A percentile compares a stretch with the other conserved stretches of the same genome.
Evolutionary conservation across 2,797 vertebrate species (phyloP).

Genomic region (Coregonus sp.): DNA sequence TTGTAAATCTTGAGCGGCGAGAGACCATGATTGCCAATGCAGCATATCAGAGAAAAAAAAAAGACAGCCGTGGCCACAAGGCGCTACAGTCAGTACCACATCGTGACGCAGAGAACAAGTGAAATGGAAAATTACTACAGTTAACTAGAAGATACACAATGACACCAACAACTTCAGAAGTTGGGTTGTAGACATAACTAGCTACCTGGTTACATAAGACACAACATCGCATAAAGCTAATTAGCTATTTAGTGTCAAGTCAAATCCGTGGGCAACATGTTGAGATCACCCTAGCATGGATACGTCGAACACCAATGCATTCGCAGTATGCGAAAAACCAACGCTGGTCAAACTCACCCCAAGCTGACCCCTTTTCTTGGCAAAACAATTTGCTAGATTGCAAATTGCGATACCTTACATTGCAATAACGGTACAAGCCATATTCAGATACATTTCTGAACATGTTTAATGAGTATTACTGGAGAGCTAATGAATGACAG

Average conservation of each 20-base stretch:
- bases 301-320: neutral
- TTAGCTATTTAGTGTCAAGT: too few relatives aligned
- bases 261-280: neutral
- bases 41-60: constrained; percentile 15
- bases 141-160: neutral
- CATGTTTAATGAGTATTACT: neutral
- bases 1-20: constrained; percentile 33
- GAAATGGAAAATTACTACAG: neutral
- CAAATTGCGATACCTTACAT: neutral
- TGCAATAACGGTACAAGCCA: neutral
- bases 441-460: neutral
- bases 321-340: neutral
- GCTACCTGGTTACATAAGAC: neutral
- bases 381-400: neutral
- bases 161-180: neutral
- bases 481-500: neutral
- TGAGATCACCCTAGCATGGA: neutral
- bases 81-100: constrained; percentile 26
- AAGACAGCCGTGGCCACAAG: neutral
- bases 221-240: neutral
- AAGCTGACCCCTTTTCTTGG: neutral
- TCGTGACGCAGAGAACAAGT: constrained; percentile 25
- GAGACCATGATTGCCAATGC: constrained; percentile 28
- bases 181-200: neutral
- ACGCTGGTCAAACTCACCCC: neutral